Percentiles rank a stretch among this genome's conserved stretches.
Evolutionary conservation across 2,797 vertebrate genomes (phyloP).

Genomic region (Acanthopagrus latus): DNA sequence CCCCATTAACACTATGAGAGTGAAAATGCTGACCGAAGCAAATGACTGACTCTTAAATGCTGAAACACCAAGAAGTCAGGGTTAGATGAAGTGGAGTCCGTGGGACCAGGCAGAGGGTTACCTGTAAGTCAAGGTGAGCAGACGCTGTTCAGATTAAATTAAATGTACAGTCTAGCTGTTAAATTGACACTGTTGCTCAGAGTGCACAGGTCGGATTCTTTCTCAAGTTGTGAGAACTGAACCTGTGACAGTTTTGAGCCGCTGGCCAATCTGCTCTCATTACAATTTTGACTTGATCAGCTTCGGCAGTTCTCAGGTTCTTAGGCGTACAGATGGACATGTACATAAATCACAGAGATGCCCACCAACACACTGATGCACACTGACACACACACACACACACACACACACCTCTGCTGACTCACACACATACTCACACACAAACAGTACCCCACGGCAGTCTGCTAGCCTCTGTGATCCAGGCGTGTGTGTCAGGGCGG

Average conservation of each 20-base stretch:
- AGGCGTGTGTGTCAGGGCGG: conserved; percentile 75
- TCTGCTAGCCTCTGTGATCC: conserved; percentile 76
- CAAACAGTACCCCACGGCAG: conserved; percentile 49
- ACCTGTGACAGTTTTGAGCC: conserved; percentile 20
- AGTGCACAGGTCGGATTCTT: neutral
- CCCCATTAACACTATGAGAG: conserved; percentile 10
- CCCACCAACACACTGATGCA: conserved; percentile 16
- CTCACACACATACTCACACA: conserved; percentile 33
- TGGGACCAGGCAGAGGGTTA: conserved; percentile 17
- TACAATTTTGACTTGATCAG: conserved; percentile 13
- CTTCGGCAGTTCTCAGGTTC: conserved; percentile 17
- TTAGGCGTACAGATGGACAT: conserved; percentile 38
- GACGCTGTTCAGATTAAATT: conserved; percentile 37
- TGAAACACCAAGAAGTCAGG: conserved; percentile 44
- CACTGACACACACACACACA: neutral
- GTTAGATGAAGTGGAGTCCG: conserved; percentile 21
- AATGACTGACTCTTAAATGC: conserved; percentile 35
- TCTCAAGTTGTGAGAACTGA: conserved; percentile 4
- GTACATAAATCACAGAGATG: conserved; percentile 38
- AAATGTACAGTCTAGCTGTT: conserved; percentile 23
- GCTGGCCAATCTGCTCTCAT: neutral
- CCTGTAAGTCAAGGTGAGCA: conserved; percentile 42
- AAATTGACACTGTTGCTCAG: neutral
- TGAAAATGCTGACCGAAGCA: conserved; percentile 29
- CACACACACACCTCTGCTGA: neutral